Percentiles rank a stretch among this genome's conserved stretches.
These are phyloP conservation scores for Colistium nudipinnis DNA, from an alignment of 2,113 vertebrate genomes.

Conservation along the genomic window DNA sequence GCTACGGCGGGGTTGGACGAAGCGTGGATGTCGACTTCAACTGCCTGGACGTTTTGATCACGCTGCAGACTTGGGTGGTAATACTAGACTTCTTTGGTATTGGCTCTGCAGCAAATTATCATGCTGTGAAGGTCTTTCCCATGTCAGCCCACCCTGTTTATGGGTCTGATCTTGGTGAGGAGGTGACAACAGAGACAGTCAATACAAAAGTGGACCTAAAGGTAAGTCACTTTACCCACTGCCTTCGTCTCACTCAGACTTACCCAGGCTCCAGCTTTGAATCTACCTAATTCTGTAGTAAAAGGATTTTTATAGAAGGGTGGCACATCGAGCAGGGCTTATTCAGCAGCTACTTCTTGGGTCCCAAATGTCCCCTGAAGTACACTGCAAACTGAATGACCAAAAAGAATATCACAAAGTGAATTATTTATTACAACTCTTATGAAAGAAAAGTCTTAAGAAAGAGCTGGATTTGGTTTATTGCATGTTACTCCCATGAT, in stretches of 20 bases:
- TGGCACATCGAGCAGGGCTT: no score
- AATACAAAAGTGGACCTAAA: constrained; percentile 96
- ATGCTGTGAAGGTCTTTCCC: constrained; percentile 84
- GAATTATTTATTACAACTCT: no score
- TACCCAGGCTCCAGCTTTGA: background rate
- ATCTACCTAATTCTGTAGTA: no score
- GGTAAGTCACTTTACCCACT: constrained; percentile 74
- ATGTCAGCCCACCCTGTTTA: constrained; percentile 71
- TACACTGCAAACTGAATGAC: no score
- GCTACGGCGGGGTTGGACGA: constrained; percentile 86
- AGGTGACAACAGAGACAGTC: constrained; percentile 79
- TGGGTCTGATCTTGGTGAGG: constrained; percentile 57
- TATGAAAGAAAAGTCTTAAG: no score
- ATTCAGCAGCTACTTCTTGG: no score
- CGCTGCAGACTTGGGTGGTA: constrained; percentile 97
- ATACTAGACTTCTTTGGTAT: constrained; percentile 98
- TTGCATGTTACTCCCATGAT: no score
- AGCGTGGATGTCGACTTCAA: constrained; percentile 96
- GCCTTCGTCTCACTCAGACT: background rate
- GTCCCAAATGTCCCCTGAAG: no score
- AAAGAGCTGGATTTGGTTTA: no score
- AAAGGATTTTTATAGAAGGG: no score
- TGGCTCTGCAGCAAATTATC: constrained; percentile 96
- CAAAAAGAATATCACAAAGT: no score
- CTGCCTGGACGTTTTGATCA: constrained; percentile 95